A percentile compares a stretch with the other conserved stretches of the same genome.
phyloP scores from a whole-genome alignment of 2,888 invertebrate genomes.

The Bedellia somnulentella region DNA sequence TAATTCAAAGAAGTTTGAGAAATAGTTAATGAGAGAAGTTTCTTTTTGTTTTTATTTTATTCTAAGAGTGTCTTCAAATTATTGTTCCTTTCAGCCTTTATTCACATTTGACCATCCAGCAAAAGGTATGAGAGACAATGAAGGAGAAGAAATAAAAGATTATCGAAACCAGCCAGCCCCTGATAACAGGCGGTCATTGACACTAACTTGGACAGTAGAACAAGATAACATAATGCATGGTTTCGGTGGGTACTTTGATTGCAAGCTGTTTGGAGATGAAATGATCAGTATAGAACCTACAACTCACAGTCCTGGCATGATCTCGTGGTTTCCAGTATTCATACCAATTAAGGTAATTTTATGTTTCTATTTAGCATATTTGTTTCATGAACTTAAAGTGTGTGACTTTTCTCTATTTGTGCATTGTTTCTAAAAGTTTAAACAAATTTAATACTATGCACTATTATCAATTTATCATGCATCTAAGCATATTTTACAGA shows the following conservation, averaged over 20 bases:
- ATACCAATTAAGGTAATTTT: conserved; percentile 80
- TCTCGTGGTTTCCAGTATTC: conserved; percentile 97
- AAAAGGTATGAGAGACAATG: conserved; percentile 67
- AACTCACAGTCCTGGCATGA: conserved; percentile 89
- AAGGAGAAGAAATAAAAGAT: conserved; percentile 62
- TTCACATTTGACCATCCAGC: conserved; percentile 95
- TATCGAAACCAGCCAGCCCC: conserved; percentile 70
- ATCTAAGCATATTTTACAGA: too few relatives aligned
- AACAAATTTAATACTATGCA: too few relatives aligned
- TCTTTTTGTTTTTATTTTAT: too few relatives aligned
- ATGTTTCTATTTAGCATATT: conserved; percentile 2
- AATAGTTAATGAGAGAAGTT: too few relatives aligned
- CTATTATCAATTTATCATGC: too few relatives aligned
- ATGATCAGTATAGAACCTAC: conserved; percentile 87
- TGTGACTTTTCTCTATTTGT: too few relatives aligned
- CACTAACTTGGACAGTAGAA: conserved; percentile 67
- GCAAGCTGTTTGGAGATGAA: conserved; percentile 81
- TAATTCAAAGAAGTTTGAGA: too few relatives aligned
- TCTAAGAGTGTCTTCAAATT: too few relatives aligned
- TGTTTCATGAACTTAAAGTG: too few relatives aligned
- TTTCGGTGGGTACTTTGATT: conserved; percentile 95
- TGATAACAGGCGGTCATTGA: conserved; percentile 75
- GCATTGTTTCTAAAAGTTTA: too few relatives aligned
- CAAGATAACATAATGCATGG: conserved; percentile 88
- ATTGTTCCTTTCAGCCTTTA: conserved; percentile 61